Percentiles rank a stretch among this genome's conserved stretches.
Evolutionary conservation across 1,140 invertebrate species (phyloP).

Genomic region (Drosophila cardini): DNA sequence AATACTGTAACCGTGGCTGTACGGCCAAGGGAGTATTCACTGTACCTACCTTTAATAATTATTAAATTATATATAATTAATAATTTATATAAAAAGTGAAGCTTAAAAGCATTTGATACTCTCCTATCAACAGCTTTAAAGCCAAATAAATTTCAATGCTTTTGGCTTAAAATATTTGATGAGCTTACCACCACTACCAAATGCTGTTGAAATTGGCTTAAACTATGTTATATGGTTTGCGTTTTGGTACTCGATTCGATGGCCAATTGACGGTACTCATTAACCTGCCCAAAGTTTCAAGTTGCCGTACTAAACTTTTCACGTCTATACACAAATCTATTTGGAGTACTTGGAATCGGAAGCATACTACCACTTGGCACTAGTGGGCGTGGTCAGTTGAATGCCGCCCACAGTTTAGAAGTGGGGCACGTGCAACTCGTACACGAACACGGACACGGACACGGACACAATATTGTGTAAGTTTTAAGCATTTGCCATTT

Average conservation of each 20-base stretch:
- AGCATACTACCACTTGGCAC: background rate
- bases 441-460: constrained; percentile 28
- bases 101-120: too few relatives aligned
- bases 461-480: constrained; percentile 65
- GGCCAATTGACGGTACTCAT: constrained; percentile 51
- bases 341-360: constrained; percentile 1
- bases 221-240: too few relatives aligned
- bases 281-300: constrained; percentile 50
- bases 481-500: constrained; percentile 65
- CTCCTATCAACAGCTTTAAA: too few relatives aligned
- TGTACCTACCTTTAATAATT: too few relatives aligned
- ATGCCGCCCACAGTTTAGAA: constrained; percentile 49
- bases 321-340: constrained; percentile 26
- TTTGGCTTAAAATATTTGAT: background rate
- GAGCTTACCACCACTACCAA: background rate
- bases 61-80: too few relatives aligned
- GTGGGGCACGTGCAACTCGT: constrained; percentile 39
- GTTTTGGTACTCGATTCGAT: constrained; percentile 5
- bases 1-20: too few relatives aligned
- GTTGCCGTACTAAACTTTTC: constrained; percentile 50
- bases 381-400: constrained; percentile 11
- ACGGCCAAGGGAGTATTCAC: too few relatives aligned
- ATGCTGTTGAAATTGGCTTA: too few relatives aligned
- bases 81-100: too few relatives aligned
- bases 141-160: background rate